Base-by-base conservation (phyloP, 1,140 invertebrate genomes). In the Drosophila eugracilis region DNA sequence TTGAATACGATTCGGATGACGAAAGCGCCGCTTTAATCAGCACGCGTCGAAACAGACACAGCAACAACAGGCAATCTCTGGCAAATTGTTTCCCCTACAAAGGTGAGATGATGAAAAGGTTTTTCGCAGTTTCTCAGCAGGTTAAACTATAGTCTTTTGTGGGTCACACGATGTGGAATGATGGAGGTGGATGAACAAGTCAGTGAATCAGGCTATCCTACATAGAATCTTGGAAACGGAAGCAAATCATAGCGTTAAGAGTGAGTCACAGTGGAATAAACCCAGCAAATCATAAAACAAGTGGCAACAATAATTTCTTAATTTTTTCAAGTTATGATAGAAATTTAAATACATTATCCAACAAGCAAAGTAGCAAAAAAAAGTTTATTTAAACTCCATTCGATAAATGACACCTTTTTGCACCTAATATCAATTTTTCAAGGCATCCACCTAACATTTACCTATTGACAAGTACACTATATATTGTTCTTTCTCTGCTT, bases 31-130 rank as follows among this genome's bases (percentile, higher is more conserved):
- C 14, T 48, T 44, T 44, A 50, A 66, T 63, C 28, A 47, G 50
- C 57, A 7, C 17, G 12, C 30, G 48, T 26, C 10, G 28, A 36
- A 55, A 6, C 44, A 52, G 37, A 53, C 39, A 32, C 30, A 32
- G 10, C n/a, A n/a, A 71, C n/a, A 49, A 59, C 32, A 37, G 70
- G 28, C 60, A 58, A 75, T 84, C 78, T 59, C 54, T 39, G 42
- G 53, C 75, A 71, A 71, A 83, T 53, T 75, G 73, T 45, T 83
- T 83, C 52, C 66, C 32, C 41, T 9, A 36, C 28, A 47, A 44
- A 60, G 73, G 49, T 76, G 66, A 53, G 26, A 5, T 15, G 17
- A 66, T 42, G 36, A 66, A 65, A 58, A 21, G 77, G 26, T 42
- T 30, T 47, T 53, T 30, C 14, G 6, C 7, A 7, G 19, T 7